Conservation (phyloP, 2,888 invertebrate genomes). For the Macropis europaea region DNA sequence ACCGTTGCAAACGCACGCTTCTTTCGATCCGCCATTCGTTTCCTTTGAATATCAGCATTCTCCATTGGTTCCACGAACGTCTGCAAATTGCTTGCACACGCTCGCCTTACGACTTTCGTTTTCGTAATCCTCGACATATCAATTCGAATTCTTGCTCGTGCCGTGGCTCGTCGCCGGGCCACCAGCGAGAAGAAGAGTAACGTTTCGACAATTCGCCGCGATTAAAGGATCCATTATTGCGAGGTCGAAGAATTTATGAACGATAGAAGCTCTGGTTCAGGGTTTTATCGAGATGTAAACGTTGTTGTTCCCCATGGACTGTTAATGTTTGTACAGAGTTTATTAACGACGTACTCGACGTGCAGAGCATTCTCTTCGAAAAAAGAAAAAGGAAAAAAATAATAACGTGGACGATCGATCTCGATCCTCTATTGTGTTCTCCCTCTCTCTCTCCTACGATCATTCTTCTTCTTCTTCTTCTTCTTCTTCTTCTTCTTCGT, state of each 20-base stretch:
- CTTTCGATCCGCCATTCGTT: neutral
- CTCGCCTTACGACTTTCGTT: neutral
- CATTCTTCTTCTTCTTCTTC: neutral
- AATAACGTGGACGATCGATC: constrained; percentile 30
- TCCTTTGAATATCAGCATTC: neutral
- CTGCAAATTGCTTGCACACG: neutral
- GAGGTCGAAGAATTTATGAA: constrained; percentile 24
- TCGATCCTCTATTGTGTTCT: neutral
- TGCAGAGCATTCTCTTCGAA: constrained; percentile 43
- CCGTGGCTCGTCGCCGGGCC: neutral
- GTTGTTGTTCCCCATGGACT: constrained; percentile 72
- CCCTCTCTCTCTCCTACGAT: neutral
- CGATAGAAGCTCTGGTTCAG: constrained; percentile 18
- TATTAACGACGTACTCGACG: constrained; percentile 66
- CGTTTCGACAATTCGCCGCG: constrained; percentile 7
- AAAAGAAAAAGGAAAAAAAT: too few species aligned
- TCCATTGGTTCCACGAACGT: neutral
- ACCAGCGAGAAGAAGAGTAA: neutral
- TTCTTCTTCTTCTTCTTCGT: neutral
- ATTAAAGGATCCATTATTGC: constrained; percentile 13
- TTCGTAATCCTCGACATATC: neutral
- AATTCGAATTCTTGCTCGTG: neutral
- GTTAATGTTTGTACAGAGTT: constrained; percentile 77
- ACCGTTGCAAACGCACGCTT: neutral
- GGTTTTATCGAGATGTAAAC: constrained; percentile 44